Base-by-base conservation (phyloP, 92 coral and sea anemone genomes). In the Diadumene lineata region DNA sequence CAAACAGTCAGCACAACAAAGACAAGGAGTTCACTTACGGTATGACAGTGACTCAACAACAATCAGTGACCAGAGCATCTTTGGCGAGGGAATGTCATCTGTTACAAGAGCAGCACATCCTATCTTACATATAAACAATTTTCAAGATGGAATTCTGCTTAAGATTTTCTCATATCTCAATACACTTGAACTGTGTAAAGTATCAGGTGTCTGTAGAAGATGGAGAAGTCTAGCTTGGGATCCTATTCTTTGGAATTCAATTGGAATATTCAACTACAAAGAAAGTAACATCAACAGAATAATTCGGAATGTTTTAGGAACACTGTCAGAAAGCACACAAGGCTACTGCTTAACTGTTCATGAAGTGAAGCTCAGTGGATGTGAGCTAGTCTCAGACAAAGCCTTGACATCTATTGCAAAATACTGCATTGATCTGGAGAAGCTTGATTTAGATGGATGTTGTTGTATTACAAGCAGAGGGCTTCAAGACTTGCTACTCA, bases 141-240 rank as follows among this genome's bases (percentile, higher is more conserved):
- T 94, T 21, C 97, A 93, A 10, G 97, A 94, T 74, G 89, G 89
- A 33, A 64, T 94, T 44, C 81, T 94, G 83, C 79, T 94, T 57
- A 72, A 50, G 17, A 92, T 94, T 70, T 79, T 94, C 25, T 89
- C 93, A 18, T 89, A 86, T 82, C 74, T 94, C 29, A 62, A 91
- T 21, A 92, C 96, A 11, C 61, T 53, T 61, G 92, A 92, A 56
- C 86, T 94, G 62, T 94, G 98, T 66, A 75, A 44, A 67, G 88
- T 86, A 68, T 92, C 98, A 25, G 96, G 97, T 11, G 97, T 94
- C 11, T 94, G 97, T 60, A 85, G 60, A 34, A 94, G 83, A 51
- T 94, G 98, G 98, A 96, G 89, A 71, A 58, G 70, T 57, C 87
- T 94, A 26, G 93, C 97, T 46, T 94, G 98, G 98, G 98, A 94